Percentiles rank a stretch among this genome's conserved stretches.
These are phyloP conservation scores for Periparus ater DNA, from an alignment of 2,797 vertebrate genomes.

Conservation along the genomic window DNA sequence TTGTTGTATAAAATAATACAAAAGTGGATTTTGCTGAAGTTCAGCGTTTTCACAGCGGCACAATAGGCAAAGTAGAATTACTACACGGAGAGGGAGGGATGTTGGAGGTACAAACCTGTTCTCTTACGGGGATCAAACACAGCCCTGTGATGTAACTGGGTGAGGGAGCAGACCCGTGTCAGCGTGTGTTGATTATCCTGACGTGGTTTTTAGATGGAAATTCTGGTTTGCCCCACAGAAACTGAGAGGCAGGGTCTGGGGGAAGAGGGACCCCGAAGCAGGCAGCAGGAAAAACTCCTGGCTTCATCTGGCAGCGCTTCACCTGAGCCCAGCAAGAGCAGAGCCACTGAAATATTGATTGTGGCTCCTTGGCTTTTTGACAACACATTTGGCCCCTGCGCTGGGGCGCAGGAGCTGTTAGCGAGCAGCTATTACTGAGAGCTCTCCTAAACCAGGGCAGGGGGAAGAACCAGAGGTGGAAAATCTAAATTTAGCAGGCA, in stretches of 20 bases:
- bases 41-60: background rate
- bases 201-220: background rate
- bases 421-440: background rate
- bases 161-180: background rate
- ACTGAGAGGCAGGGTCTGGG: background rate
- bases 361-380: background rate
- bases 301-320: background rate
- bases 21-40: background rate
- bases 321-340: background rate
- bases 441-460: background rate
- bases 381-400: background rate
- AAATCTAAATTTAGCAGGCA: constrained; percentile 37
- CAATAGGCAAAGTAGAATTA: background rate
- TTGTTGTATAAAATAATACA: background rate
- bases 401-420: background rate
- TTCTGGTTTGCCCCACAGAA: background rate
- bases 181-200: too few relatives aligned
- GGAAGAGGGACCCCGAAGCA: fast-evolving
- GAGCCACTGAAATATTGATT: background rate
- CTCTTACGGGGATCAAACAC: fast-evolving
- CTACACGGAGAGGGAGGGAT: background rate
- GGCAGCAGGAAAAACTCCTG: background rate
- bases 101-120: background rate
- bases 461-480: constrained; percentile 4
- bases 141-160: background rate